phyloP scores from a whole-genome alignment of 2,797 vertebrate species.

The Rhincodon typus region DNA sequence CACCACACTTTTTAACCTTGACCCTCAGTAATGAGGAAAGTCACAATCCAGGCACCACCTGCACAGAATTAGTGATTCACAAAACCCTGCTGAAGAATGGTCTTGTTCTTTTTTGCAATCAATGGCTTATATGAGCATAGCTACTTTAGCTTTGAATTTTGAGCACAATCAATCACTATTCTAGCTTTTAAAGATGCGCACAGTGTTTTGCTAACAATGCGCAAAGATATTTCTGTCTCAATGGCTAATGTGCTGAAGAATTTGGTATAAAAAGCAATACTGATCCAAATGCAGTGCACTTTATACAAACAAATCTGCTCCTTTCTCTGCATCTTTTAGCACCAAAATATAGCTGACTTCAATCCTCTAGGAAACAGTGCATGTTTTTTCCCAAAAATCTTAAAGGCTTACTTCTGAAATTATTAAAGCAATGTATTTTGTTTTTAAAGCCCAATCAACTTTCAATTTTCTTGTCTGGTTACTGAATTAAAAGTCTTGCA shows the following conservation, averaged over 20 bases:
- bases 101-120: neutral
- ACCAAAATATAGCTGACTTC: neutral
- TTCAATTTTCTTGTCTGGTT: neutral
- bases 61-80: slow-evolving; percentile 35
- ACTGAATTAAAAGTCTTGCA: neutral
- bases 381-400: neutral
- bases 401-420: neutral
- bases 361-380: neutral
- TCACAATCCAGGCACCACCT: slow-evolving; percentile 18
- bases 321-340: neutral
- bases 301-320: neutral
- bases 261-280: neutral
- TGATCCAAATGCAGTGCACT: neutral
- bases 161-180: neutral
- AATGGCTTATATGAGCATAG: neutral
- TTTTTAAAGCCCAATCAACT: neutral
- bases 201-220: neutral
- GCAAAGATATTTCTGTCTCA: neutral
- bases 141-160: neutral
- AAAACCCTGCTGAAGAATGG: neutral
- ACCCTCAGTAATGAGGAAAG: slow-evolving; percentile 26
- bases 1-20: slow-evolving; percentile 32
- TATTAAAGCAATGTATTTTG: neutral
- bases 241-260: neutral
- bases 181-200: neutral